Evolutionary conservation across 2,888 invertebrate genomes (phyloP).

Genomic region (Drosophila mettleri): DNA sequence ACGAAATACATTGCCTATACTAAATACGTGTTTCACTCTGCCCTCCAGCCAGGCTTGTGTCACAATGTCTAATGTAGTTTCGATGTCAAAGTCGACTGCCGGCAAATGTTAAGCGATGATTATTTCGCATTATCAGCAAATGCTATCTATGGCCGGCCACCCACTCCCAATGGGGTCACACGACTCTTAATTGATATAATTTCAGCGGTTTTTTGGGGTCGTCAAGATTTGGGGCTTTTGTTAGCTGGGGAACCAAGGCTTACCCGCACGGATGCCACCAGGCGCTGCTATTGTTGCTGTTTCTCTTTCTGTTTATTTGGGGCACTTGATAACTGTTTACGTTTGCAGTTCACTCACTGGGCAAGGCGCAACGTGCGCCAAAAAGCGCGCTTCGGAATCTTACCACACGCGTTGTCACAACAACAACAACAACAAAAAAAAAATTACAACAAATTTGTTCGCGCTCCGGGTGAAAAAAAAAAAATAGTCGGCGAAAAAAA

Average conservation of each 20-base stretch:
- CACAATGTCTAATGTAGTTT: not conserved
- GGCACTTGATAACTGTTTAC: slow-evolving; percentile 33
- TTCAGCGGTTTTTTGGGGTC: slow-evolving; percentile 31
- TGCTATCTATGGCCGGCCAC: slow-evolving; percentile 15
- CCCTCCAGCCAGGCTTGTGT: not conserved
- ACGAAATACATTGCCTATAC: not conserved
- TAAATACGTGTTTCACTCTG: no score
- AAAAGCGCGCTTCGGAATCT: slow-evolving; percentile 48
- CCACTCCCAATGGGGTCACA: slow-evolving; percentile 5
- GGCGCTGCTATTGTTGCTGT: not conserved
- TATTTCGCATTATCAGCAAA: slow-evolving; percentile 34
- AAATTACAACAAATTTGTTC: slow-evolving; percentile 6
- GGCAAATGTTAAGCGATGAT: slow-evolving; percentile 25
- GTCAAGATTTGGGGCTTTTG: slow-evolving; percentile 41
- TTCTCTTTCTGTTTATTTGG: slow-evolving; percentile 17
- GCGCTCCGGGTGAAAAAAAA: slow-evolving; percentile 13
- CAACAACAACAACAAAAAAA: slow-evolving; percentile 12
- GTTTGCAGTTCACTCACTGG: slow-evolving; percentile 41
- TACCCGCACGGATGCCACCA: slow-evolving; percentile 30
- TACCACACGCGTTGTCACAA: slow-evolving; percentile 41
- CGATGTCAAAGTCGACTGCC: slow-evolving; percentile 21
- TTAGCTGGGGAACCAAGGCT: slow-evolving; percentile 21
- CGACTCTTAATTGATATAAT: slow-evolving; percentile 33
- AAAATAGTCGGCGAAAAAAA: slow-evolving; percentile 12
- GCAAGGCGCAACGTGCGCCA: slow-evolving; percentile 34